Conservation (phyloP, 2,797 vertebrate genomes). For the Schizothorax lantsangensis region DNA sequence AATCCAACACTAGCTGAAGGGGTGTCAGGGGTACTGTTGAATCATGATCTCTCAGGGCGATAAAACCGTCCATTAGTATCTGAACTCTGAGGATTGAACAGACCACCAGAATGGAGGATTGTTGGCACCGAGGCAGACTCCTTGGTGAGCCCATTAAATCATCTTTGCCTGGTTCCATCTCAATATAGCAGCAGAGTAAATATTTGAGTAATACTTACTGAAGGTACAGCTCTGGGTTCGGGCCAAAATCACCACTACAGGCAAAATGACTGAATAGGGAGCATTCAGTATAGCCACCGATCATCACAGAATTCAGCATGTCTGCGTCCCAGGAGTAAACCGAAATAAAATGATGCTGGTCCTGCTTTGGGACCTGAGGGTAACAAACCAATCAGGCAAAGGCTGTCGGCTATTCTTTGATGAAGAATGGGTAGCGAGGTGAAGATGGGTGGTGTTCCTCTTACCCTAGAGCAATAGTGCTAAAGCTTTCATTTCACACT, state of each 20-base stretch:
- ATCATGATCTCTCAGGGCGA: slow-evolving; percentile 70
- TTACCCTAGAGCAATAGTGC: neutral
- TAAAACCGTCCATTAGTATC: slow-evolving; percentile 71
- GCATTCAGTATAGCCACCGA: slow-evolving; percentile 73
- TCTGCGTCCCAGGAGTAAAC: slow-evolving; percentile 66
- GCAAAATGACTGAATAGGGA: slow-evolving; percentile 72
- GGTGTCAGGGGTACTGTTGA: slow-evolving; percentile 60
- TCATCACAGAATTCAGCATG: slow-evolving; percentile 71
- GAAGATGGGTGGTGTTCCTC: slow-evolving; percentile 18
- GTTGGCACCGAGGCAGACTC: slow-evolving; percentile 71
- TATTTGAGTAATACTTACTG: slow-evolving; percentile 83
- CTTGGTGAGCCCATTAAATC: slow-evolving; percentile 81
- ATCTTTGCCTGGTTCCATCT: slow-evolving; percentile 77
- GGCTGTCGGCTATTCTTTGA: slow-evolving; percentile 43
- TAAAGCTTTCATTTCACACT: slow-evolving; percentile 14
- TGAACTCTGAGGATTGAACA: slow-evolving; percentile 67
- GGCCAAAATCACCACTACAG: slow-evolving; percentile 75
- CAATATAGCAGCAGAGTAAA: slow-evolving; percentile 83
- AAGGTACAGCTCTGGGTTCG: slow-evolving; percentile 75
- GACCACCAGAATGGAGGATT: slow-evolving; percentile 80
- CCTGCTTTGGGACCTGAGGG: slow-evolving; percentile 22
- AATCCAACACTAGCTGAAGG: slow-evolving; percentile 75
- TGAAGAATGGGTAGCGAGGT: slow-evolving; percentile 34
- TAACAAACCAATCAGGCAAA: slow-evolving; percentile 54
- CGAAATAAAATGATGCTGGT: slow-evolving; percentile 31